Conservation (phyloP, 2,888 invertebrate genomes). For the Esperia sulphurella region DNA sequence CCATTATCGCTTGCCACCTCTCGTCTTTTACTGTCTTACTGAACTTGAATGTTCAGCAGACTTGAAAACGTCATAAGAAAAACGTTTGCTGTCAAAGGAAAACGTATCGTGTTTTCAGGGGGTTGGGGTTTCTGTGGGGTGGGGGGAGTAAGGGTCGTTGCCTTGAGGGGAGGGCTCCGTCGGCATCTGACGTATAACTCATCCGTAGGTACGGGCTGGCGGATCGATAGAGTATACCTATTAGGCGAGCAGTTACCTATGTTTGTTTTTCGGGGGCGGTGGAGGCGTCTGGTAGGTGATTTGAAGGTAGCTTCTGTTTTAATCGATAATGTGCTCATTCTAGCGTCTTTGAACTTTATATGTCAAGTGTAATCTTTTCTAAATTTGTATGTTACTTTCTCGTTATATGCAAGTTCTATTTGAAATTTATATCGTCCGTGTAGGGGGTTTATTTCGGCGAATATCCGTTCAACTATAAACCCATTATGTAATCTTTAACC, state of each 20-base stretch:
- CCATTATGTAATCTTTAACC: too few relatives aligned
- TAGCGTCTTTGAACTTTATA: too few relatives aligned
- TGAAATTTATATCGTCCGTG: too few relatives aligned
- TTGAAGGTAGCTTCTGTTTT: background rate
- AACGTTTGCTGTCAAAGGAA: constrained; percentile 41
- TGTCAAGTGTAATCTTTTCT: too few relatives aligned
- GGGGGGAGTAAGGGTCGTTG: constrained; percentile 44
- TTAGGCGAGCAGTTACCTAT: constrained; percentile 30
- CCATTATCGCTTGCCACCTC: constrained; percentile 49
- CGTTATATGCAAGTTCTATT: too few relatives aligned
- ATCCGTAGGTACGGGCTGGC: constrained; percentile 57
- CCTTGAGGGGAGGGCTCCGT: constrained; percentile 42
- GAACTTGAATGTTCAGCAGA: constrained; percentile 57
- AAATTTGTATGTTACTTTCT: too few relatives aligned
- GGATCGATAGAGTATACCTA: constrained; percentile 67
- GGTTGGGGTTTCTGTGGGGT: constrained; percentile 23
- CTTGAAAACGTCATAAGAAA: constrained; percentile 67
- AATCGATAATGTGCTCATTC: background rate
- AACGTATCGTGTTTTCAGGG: constrained; percentile 38
- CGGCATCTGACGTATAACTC: constrained; percentile 57
- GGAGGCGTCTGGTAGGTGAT: background rate
- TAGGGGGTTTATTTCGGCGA: too few relatives aligned
- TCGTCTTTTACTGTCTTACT: constrained; percentile 65
- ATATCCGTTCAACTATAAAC: too few relatives aligned
- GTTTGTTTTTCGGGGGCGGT: constrained; percentile 46